phyloP scores from a whole-genome alignment of 2,888 invertebrate species.

The Drosophila demipolita region DNA sequence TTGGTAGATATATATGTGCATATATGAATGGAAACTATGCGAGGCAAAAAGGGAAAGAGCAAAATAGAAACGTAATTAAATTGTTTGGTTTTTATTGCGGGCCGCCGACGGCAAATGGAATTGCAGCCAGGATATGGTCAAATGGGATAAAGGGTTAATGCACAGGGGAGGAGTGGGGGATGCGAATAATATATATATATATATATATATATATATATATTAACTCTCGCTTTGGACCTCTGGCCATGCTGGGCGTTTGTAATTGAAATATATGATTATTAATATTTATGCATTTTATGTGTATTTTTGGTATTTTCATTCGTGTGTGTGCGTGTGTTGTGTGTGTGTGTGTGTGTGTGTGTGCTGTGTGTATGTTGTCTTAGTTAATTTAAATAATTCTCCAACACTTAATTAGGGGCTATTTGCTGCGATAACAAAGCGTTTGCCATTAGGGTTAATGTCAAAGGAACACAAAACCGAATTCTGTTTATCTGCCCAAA shows the following conservation, averaged over 20 bases:
- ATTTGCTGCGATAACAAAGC: slow-evolving; percentile 64
- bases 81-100: slow-evolving; percentile 69
- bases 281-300: slow-evolving; percentile 81
- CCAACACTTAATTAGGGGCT: slow-evolving; percentile 73
- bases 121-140: slow-evolving; percentile 36
- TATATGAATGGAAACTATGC: slow-evolving; percentile 54
- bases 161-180: background rate
- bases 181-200: slow-evolving; percentile 14
- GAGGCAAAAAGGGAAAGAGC: slow-evolving; percentile 6
- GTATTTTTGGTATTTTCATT: background rate
- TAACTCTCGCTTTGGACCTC: slow-evolving; percentile 30
- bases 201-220: slow-evolving; percentile 37
- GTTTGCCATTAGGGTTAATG: slow-evolving; percentile 47
- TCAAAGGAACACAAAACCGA: slow-evolving; percentile 5
- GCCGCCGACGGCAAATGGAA: slow-evolving; percentile 44
- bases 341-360: slow-evolving; percentile 12
- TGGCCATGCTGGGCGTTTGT: slow-evolving; percentile 55
- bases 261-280: slow-evolving; percentile 84
- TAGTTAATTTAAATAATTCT: slow-evolving; percentile 68
- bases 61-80: slow-evolving; percentile 75
- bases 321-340: slow-evolving; percentile 1
- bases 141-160: slow-evolving; percentile 22
- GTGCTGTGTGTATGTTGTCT: slow-evolving; percentile 26
- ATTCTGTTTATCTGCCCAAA: background rate
- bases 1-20: slow-evolving; percentile 16